Evolutionary conservation across 2,113 vertebrate species (phyloP).

Genomic region (pig (Sus scrofa)): DNA sequence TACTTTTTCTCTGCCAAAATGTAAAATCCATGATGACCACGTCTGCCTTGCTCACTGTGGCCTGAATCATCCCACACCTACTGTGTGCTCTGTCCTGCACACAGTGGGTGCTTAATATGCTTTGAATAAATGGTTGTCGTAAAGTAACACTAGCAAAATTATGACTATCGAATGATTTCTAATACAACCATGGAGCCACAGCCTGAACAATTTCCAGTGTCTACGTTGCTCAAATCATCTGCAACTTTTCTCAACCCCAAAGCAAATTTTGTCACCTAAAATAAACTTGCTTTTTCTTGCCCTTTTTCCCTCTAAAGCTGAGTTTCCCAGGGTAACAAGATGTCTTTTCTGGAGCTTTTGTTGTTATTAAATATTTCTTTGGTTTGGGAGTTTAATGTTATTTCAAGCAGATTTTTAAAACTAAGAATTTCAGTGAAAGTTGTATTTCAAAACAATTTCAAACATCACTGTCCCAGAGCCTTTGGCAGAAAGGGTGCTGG

Average conservation of each 20-base stretch:
- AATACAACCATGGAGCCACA: background rate
- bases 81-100: too few species aligned
- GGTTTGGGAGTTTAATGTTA: background rate
- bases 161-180: background rate
- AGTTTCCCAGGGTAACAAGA: background rate
- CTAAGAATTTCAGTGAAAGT: slow-evolving; percentile 14
- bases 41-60: background rate
- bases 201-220: background rate
- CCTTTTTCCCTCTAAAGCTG: background rate
- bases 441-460: background rate
- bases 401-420: background rate
- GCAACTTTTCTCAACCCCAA: background rate
- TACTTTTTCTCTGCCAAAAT: background rate
- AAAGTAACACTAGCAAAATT: background rate
- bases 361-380: background rate
- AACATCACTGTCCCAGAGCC: background rate
- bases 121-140: slow-evolving; percentile 15
- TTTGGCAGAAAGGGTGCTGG: background rate
- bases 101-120: background rate
- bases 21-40: background rate
- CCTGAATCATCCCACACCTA: too few species aligned
- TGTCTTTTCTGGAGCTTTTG: background rate
- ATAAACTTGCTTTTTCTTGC: background rate
- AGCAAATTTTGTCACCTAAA: slow-evolving; percentile 1
- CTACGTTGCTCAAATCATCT: background rate